Base-by-base conservation (phyloP, 1,140 invertebrate species). In the Nautilus pompilius region DNA sequence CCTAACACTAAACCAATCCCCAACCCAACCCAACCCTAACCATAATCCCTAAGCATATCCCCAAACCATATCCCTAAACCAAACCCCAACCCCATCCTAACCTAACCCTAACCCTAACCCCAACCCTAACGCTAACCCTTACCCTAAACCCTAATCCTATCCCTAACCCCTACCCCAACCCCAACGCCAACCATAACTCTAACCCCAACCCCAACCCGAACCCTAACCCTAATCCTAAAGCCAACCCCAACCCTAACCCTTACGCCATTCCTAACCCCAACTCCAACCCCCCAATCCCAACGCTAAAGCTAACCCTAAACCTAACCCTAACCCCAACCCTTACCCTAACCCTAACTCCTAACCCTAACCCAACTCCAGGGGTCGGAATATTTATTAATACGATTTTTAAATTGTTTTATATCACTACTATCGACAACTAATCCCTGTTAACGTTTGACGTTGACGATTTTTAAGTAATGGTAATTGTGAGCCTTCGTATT, bases 71-170 rank as follows among this genome's bases (percentile, higher is more conserved):
- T 64, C 56, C 65, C 51, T 58, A 69, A 60, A 63, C 68, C 61
- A 58, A 67, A 36, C 68, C 62, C 60, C 36, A 65, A 63, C 55
- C n/a, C n/a, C n/a, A n/a, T n/a, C n/a, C n/a, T n/a, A n/a, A n/a
- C 66, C 62, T 46, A 70, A 63, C 58, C 66, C 61, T 60, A 67
- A 67, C 59, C 65, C 68, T 61, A 64, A 63, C 51, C 65, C 68
- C 62, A 70, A 68, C 58, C 68, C 66, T 66, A 67, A 68, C 55
- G 65, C 60, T 60, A 70, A 68, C 53, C 68, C 62, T 57, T 63
- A 67, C 22, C 66, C 61, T 48, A 48, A 67, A 65, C 68, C 62
- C 60, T 66, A 70, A 65, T 62, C 66, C 58, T 60, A 67, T 57
- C 58, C 61, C 60, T 49, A 67, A 59, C 62, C 65, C 58, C 49